These are phyloP conservation scores for Polypterus bichir DNA, from an alignment of 2,113 vertebrate genomes.

Conservation along the genomic window DNA sequence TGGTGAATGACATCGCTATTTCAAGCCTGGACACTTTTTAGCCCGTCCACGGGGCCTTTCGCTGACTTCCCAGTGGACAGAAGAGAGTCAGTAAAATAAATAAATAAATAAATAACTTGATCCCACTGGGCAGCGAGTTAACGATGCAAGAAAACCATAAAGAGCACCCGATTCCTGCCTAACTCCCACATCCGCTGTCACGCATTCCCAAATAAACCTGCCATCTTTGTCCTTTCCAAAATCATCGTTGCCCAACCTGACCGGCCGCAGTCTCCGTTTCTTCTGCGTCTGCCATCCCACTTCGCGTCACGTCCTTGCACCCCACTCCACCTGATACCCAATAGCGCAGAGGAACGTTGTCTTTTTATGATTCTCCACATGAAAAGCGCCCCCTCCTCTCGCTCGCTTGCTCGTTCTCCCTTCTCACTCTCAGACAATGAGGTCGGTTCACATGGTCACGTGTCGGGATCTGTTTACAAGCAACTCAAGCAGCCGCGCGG, in stretches of 20 bases:
- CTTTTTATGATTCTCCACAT: slow-evolving; percentile 6
- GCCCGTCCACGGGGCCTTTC: no score
- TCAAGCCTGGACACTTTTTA: neutral
- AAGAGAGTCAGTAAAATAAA: no score
- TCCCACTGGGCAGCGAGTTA: no score
- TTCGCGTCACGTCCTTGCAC: slow-evolving; percentile 9
- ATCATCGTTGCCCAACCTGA: neutral
- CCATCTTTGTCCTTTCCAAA: slow-evolving; percentile 12
- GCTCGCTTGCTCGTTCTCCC: neutral
- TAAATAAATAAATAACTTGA: no score
- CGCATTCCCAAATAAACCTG: slow-evolving; percentile 12
- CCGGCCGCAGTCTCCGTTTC: neutral
- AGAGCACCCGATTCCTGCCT: no score
- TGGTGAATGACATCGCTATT: slow-evolving; percentile 64
- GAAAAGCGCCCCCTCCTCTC: neutral
- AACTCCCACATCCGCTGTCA: slow-evolving; percentile 2
- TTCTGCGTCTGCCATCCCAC: slow-evolving; percentile 25
- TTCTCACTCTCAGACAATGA: slow-evolving; percentile 35
- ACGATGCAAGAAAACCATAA: no score
- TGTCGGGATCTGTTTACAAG: slow-evolving; percentile 80
- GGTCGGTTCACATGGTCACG: slow-evolving; percentile 49
- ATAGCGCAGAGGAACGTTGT: slow-evolving; percentile 31
- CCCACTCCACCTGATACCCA: slow-evolving; percentile 5
- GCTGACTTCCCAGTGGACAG: no score
- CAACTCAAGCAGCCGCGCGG: slow-evolving; percentile 24